Percentiles rank a stretch among this genome's conserved stretches.
Evolutionary conservation across 2,113 vertebrate species (phyloP).

Genomic region (Phalacrocorax brasilianus): DNA sequence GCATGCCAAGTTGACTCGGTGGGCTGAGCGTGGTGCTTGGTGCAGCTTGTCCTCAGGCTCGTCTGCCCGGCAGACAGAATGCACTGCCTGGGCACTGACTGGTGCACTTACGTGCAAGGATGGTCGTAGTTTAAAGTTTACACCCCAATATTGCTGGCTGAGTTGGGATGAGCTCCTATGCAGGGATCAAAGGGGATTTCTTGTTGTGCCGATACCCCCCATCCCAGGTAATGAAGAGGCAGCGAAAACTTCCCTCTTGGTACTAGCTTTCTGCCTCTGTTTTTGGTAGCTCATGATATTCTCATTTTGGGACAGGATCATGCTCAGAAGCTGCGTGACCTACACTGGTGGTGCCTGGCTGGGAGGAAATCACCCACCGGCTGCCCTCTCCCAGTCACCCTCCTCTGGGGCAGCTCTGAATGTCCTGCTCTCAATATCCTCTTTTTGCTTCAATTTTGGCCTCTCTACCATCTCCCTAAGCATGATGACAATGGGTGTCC

Average conservation of each 20-base stretch:
- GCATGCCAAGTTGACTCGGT: not conserved
- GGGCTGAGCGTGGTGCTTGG: not conserved
- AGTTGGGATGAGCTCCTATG: not conserved
- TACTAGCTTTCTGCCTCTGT: not conserved
- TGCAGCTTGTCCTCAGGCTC: not conserved
- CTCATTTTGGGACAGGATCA: not conserved
- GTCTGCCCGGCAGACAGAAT: not conserved
- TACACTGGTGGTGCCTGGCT: fast-evolving
- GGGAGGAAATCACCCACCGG: fast-evolving
- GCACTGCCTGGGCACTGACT: not conserved
- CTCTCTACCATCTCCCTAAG: not conserved
- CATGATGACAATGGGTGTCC: not conserved
- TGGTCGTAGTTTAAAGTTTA: not conserved
- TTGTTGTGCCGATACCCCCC: not conserved
- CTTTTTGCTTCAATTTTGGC: not conserved
- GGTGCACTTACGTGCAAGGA: not conserved
- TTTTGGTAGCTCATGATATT: not conserved
- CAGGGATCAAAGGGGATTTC: not conserved
- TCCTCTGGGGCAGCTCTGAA: not conserved
- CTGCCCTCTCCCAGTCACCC: not conserved
- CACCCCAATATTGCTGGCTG: not conserved
- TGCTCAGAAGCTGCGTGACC: not conserved
- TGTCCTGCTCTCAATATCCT: not conserved
- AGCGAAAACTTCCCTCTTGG: not conserved
- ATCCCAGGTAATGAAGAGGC: not conserved